phyloP scores from a whole-genome alignment of 2,888 invertebrate genomes.

The Tachina grossa region DNA sequence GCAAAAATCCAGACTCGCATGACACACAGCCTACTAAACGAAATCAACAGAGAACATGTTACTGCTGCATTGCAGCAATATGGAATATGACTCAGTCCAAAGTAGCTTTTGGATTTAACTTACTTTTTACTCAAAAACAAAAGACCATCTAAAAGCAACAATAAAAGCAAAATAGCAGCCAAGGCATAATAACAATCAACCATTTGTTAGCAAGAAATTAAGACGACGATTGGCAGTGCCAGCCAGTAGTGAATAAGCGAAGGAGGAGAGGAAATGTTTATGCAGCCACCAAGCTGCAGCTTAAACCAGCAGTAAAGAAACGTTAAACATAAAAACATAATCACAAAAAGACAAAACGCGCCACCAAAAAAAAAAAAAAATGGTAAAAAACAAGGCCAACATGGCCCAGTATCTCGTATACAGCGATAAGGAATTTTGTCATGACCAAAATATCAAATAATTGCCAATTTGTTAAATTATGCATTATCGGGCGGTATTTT shows the following conservation, averaged over 20 bases:
- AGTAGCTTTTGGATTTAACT: background rate
- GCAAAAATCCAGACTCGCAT: constrained; percentile 7
- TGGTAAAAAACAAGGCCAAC: constrained; percentile 47
- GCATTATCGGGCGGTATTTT: constrained; percentile 81
- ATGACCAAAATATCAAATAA: constrained; percentile 72
- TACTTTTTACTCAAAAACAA: constrained; percentile 24
- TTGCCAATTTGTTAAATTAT: constrained; percentile 80
- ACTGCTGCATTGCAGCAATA: too few relatives aligned
- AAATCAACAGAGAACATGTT: constrained; percentile 43
- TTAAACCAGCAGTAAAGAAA: constrained; percentile 30
- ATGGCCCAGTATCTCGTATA: constrained; percentile 67
- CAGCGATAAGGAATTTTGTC: constrained; percentile 72
- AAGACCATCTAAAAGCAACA: constrained; percentile 14
- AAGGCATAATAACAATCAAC: constrained; percentile 49
- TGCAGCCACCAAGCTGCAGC: constrained; percentile 49
- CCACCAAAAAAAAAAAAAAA: constrained; percentile 4
- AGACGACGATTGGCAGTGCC: constrained; percentile 31
- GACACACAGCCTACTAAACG: constrained; percentile 45
- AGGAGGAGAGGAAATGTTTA: constrained; percentile 4
- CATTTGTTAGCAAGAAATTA: constrained; percentile 50
- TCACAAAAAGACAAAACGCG: constrained; percentile 31
- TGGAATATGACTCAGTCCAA: background rate
- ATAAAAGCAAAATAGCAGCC: constrained; percentile 10
- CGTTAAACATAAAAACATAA: constrained; percentile 58
- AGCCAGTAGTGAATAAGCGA: constrained; percentile 2